Evolutionary conservation across 2,113 vertebrate genomes (phyloP).

Genomic region (Sclerurus mexicanus): DNA sequence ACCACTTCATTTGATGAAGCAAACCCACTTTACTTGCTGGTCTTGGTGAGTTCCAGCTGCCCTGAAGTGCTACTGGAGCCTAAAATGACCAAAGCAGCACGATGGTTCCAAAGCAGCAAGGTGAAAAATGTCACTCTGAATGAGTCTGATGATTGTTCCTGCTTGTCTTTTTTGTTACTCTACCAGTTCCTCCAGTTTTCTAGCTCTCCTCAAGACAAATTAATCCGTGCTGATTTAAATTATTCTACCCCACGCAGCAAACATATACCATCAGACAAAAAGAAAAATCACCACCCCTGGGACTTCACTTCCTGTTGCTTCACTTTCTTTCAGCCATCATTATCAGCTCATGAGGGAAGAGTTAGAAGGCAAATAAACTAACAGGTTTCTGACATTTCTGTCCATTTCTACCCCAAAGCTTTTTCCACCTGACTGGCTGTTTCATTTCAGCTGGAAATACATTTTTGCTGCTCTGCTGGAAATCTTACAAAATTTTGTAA

Average conservation of each 20-base stretch:
- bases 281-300: not conserved
- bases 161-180: not conserved
- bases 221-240: not conserved
- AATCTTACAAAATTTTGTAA: not conserved
- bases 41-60: not conserved
- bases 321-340: not conserved
- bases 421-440: not conserved
- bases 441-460: not conserved
- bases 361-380: not conserved
- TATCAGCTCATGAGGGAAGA: not conserved
- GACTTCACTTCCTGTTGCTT: not conserved
- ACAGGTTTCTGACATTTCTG: not conserved
- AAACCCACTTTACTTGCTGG: not conserved
- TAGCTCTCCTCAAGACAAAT: not conserved
- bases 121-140: not conserved
- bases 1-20: too few relatives aligned
- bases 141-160: not conserved
- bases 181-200: not conserved
- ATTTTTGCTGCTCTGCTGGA: not conserved
- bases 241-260: not conserved
- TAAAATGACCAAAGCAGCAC: accelerated
- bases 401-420: not conserved
- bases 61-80: not conserved
- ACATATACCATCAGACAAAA: not conserved
- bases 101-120: not conserved